Percentiles rank a stretch among this genome's conserved stretches.
Conservation (phyloP, 2,113 vertebrate genomes). For the Tetrao urogallus region DNA sequence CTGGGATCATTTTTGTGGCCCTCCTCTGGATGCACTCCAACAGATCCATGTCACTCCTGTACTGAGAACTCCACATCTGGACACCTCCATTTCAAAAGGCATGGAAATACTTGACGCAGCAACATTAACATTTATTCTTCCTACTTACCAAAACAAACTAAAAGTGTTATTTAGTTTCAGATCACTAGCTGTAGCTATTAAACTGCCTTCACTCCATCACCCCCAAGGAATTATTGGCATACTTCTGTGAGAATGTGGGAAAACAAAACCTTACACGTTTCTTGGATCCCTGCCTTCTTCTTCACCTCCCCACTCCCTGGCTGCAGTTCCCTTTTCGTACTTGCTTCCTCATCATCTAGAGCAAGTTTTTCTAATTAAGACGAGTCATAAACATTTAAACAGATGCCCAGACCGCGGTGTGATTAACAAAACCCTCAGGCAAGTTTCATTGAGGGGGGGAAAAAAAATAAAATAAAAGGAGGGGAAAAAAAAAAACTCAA, state of each 20-base stretch:
- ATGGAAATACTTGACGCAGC: neutral
- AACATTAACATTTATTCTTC: neutral
- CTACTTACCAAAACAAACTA: neutral
- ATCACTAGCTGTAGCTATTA: neutral
- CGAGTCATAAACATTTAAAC: slow-evolving; percentile 43
- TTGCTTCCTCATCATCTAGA: slow-evolving; percentile 15
- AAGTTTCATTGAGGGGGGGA: slow-evolving; percentile 2
- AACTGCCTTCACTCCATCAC: neutral
- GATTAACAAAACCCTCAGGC: slow-evolving; percentile 62
- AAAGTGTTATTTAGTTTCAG: neutral
- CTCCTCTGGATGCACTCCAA: too few species aligned
- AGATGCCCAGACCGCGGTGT: slow-evolving; percentile 28
- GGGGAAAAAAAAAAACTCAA: too few species aligned
- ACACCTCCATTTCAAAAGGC: neutral
- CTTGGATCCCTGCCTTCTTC: slow-evolving; percentile 33
- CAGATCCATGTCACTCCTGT: too few species aligned
- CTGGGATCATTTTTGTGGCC: too few species aligned
- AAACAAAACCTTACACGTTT: neutral
- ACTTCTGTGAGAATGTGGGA: neutral
- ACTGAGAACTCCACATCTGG: too few species aligned
- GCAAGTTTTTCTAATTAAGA: slow-evolving; percentile 60
- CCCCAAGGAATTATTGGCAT: neutral
- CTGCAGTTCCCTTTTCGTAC: neutral
- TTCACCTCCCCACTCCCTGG: slow-evolving; percentile 28
- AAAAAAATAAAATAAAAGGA: too few species aligned